Evolutionary conservation across 2,113 vertebrate species (phyloP).

Genomic region (Pluvialis apricaria): DNA sequence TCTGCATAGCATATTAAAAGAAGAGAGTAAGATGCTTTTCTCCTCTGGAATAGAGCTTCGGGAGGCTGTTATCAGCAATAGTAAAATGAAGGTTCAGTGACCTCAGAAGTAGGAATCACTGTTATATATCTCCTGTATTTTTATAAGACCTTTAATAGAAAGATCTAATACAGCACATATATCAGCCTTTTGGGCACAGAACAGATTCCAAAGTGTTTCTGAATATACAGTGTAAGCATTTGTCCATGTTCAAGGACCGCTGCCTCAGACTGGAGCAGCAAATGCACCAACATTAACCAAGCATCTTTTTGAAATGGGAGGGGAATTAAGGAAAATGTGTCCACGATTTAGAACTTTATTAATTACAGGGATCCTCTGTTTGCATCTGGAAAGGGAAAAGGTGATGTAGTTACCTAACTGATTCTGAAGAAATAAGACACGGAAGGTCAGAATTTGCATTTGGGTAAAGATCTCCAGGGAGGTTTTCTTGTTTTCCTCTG

Average conservation of each 20-base stretch:
- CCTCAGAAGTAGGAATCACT: neutral
- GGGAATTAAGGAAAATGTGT: neutral
- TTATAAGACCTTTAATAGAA: neutral
- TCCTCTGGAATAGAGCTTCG: neutral
- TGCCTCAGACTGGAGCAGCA: neutral
- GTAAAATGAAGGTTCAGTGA: neutral
- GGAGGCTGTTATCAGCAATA: neutral
- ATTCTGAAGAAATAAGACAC: neutral
- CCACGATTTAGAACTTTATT: neutral
- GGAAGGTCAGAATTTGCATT: neutral
- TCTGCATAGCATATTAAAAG: neutral
- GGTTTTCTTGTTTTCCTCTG: neutral
- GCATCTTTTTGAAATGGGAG: neutral
- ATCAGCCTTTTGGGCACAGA: neutral
- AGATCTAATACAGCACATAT: neutral
- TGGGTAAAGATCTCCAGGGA: neutral
- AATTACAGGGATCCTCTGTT: neutral
- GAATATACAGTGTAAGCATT: neutral
- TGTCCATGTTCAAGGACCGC: neutral
- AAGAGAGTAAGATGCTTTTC: neutral
- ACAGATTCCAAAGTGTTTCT: neutral
- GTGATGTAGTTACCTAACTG: neutral
- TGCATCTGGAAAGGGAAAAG: neutral
- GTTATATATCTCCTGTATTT: neutral
- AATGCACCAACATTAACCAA: neutral